Evolutionary conservation across 92 coral and sea anemone genomes (phyloP), one percentile per base, ranked within the genome.

Genomic region (Zoanthus solanderi): DNA sequence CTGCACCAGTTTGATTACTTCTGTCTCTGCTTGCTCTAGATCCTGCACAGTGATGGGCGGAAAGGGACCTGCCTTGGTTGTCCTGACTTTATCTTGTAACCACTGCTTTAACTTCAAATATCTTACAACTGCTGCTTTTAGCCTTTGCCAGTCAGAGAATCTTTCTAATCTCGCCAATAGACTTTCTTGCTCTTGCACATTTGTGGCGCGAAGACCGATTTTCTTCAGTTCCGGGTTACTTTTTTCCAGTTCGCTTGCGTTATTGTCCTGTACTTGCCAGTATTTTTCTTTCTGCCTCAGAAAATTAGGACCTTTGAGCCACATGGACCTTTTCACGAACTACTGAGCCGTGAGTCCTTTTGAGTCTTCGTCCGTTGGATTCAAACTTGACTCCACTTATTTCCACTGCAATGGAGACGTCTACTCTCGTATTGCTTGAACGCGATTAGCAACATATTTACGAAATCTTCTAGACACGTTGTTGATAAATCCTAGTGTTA

Each of bases 71-170:
- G 23, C 23, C 23, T 23, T 23, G 23, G 23, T 23, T 23, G 23
- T 23, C 23, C 23, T 23, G 23, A 23, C 23, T 23, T 23, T 23
- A 23, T 23, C 23, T 23, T 23, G 23, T 23, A 23, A 23, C 23
- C 23, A 23, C 23, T 23, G 23, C 23, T 23, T 23, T 23, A 23
- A 23, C 23, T 23, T 23, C 23, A 23, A 0, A 23, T 23, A 23
- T 23, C 23, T 23, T 23, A 23, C 23, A 23, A 23, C 23, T 23
- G 23, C 88, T 14, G 76, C 76, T 84, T 72, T 83, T 17, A 83
- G 72, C 46, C 75, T 8, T 82, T 73, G 58, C 91, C 83, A 83
- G 81, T 76, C 72, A 47, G 89, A 84, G 79, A 83, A 76, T 82
- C 83, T 76, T 78, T 74, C 66, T 31, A 89, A 66, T 48, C 88